phyloP scores from a whole-genome alignment of 2,797 vertebrate species.

The Eulemur rubriventer region DNA sequence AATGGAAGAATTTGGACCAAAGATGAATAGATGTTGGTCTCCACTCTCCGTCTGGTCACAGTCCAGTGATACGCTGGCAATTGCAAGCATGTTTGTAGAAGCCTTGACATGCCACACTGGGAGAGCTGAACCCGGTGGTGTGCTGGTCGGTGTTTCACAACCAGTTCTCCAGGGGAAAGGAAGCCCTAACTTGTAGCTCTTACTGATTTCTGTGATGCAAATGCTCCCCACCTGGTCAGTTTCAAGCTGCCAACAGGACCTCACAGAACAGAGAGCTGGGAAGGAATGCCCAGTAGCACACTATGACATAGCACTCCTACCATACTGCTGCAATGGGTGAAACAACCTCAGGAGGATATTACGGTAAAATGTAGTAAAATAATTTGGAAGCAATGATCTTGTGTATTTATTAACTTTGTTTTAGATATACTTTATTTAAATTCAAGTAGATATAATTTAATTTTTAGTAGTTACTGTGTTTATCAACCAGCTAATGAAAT shows the following conservation, averaged over 20 bases:
- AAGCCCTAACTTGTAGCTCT: not conserved
- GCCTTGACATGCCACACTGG: not conserved
- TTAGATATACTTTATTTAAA: not conserved
- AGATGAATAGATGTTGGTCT: not conserved
- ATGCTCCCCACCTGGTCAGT: not conserved
- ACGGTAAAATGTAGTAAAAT: not conserved
- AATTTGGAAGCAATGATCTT: not conserved
- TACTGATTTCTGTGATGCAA: not conserved
- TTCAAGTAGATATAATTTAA: not conserved
- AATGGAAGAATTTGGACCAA: not conserved
- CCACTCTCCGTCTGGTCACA: not conserved
- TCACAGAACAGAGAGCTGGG: not conserved
- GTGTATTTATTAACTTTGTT: not conserved
- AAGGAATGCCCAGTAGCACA: not conserved
- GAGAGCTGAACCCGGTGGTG: fast-evolving
- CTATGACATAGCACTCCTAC: not conserved
- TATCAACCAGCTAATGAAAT: not conserved
- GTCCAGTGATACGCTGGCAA: not conserved
- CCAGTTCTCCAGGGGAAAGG: not conserved
- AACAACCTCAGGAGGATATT: not conserved
- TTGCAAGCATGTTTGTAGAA: not conserved
- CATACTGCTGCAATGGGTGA: not conserved
- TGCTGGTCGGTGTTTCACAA: not conserved
- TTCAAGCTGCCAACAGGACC: not conserved
- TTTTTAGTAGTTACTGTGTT: not conserved